A percentile compares a stretch with the other conserved stretches of the same genome.
Evolutionary conservation across 2,797 vertebrate genomes (phyloP).

Genomic region (Esox masquinongy): DNA sequence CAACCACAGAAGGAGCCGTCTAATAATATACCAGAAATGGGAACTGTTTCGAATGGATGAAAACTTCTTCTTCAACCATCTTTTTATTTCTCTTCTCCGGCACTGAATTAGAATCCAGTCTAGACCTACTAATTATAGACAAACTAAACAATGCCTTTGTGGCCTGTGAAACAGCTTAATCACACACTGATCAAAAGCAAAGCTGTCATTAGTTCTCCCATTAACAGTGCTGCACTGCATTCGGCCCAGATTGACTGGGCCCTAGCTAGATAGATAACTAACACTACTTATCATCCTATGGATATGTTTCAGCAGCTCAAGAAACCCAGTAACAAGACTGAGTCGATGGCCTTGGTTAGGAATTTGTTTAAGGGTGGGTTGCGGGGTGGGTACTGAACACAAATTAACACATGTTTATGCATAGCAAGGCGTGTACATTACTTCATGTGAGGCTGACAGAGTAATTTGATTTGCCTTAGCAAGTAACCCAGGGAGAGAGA

Average conservation of each 20-base stretch:
- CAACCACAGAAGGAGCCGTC: not conserved
- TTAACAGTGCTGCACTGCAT: not conserved
- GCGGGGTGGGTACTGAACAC: constrained; percentile 41
- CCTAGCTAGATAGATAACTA: not conserved
- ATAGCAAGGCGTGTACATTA: constrained; percentile 57
- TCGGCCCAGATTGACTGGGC: not conserved
- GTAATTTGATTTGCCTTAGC: constrained; percentile 55
- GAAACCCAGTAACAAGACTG: not conserved
- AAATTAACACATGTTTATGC: constrained; percentile 67
- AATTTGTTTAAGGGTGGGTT: constrained; percentile 40
- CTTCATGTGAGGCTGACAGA: constrained; percentile 59
- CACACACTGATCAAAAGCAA: constrained; percentile 33
- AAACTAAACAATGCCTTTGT: constrained; percentile 1
- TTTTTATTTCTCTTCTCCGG: not conserved
- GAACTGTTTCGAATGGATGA: not conserved
- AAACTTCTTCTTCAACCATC: not conserved
- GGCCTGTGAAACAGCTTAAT: constrained; percentile 54
- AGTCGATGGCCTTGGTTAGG: not conserved
- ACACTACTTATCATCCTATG: not conserved
- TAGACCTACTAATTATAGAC: constrained; percentile 20
- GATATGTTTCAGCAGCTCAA: not conserved
- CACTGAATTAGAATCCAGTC: constrained; percentile 17
- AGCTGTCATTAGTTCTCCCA: constrained; percentile 9
- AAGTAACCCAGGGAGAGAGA: not conserved
- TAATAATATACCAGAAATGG: not conserved